Conservation (phyloP, 2,113 vertebrate species). For the Cyrtonyx montezumae region DNA sequence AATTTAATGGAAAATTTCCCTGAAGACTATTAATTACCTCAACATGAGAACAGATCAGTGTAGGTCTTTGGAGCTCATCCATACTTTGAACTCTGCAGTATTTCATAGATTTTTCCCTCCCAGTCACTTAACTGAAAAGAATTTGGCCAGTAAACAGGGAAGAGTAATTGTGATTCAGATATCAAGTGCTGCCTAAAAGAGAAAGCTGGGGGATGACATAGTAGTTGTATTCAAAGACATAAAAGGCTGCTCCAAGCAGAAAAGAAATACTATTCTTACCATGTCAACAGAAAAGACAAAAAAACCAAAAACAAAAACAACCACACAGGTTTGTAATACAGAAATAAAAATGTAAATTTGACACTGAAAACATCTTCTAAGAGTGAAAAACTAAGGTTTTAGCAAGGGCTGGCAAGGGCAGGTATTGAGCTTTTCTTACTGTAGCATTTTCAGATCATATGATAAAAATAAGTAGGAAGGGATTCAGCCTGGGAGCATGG, state of each 20-base stretch:
- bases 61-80: background rate
- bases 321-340: background rate
- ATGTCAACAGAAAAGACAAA: background rate
- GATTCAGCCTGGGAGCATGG: accelerated
- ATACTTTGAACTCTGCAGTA: background rate
- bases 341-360: background rate
- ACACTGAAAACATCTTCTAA: background rate
- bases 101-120: background rate
- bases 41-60: background rate
- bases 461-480: background rate
- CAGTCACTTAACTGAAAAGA: background rate
- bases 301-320: background rate
- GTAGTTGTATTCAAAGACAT: background rate
- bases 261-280: background rate
- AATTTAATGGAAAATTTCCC: constrained; percentile 5
- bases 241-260: background rate
- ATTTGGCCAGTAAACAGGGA: background rate
- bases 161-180: background rate
- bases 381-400: background rate
- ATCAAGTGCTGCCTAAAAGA: background rate
- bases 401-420: background rate
- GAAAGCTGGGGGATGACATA: background rate
- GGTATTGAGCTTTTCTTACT: background rate
- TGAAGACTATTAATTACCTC: background rate
- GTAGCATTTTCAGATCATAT: background rate